These are phyloP conservation scores for Dicentrarchus labrax DNA, from an alignment of 2,113 vertebrate species.

Conservation along the genomic window DNA sequence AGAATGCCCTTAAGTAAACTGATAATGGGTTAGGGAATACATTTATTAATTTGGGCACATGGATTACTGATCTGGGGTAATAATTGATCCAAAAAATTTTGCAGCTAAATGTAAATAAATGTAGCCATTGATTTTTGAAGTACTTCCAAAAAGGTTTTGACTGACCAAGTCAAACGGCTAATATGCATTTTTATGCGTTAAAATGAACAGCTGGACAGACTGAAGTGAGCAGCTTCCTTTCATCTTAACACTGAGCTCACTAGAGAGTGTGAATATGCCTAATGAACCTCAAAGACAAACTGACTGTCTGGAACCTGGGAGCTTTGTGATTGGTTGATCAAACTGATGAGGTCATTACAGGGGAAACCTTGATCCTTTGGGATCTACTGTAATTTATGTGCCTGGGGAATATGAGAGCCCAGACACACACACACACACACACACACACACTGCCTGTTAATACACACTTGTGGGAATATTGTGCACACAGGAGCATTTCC, in stretches of 20 bases:
- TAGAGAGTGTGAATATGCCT: constrained; percentile 18
- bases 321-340: no score
- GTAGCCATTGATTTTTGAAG: not conserved
- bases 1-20: not conserved
- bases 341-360: no score
- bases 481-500: constrained; percentile 47
- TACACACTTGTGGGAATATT: constrained; percentile 63
- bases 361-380: constrained; percentile 60
- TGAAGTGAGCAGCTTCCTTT: constrained; percentile 1
- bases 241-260: not conserved
- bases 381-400: constrained; percentile 60
- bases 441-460: no score
- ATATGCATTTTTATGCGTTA: not conserved
- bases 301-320: not conserved
- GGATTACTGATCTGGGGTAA: not conserved
- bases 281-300: constrained; percentile 48
- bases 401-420: constrained; percentile 41
- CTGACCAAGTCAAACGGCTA: constrained; percentile 4
- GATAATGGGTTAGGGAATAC: not conserved
- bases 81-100: not conserved
- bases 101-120: no score
- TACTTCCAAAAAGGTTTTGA: not conserved
- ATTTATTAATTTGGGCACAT: not conserved
- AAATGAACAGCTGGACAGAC: not conserved
- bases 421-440: constrained; percentile 5